A percentile compares a stretch with the other conserved stretches of the same genome.
Evolutionary conservation across 2,888 invertebrate species (phyloP).

Genomic region (Allophyes oxyacanthae): DNA sequence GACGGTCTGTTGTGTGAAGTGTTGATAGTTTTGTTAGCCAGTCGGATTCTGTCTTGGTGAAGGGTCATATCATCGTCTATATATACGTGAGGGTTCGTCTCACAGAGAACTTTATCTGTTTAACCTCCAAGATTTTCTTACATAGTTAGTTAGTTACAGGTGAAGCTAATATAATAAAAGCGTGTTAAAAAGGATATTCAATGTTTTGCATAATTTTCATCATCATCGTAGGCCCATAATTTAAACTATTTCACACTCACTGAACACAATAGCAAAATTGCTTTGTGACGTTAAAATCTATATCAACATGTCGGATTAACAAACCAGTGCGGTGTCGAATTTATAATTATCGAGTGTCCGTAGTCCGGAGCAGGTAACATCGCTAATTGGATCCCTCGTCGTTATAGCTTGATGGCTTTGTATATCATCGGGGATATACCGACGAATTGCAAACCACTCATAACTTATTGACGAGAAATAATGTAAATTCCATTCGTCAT

Average conservation of each 20-base stretch:
- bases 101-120: too few relatives aligned
- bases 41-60: too few relatives aligned
- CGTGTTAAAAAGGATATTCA: too few relatives aligned
- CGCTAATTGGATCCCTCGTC: conserved; percentile 62
- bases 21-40: too few relatives aligned
- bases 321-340: conserved; percentile 46
- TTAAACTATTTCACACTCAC: conserved; percentile 14
- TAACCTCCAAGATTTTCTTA: too few relatives aligned
- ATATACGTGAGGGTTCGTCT: too few relatives aligned
- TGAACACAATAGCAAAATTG: conserved; percentile 28
- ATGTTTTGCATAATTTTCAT: too few relatives aligned
- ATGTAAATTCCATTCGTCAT: conserved; percentile 30
- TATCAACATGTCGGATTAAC: conserved; percentile 46
- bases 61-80: too few relatives aligned
- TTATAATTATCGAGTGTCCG: conserved; percentile 51
- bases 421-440: conserved; percentile 56
- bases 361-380: conserved; percentile 53
- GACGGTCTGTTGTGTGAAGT: too few relatives aligned
- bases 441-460: conserved; percentile 56
- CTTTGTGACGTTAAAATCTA: conserved; percentile 39
- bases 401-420: conserved; percentile 58
- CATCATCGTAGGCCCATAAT: background rate
- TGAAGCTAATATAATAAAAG: too few relatives aligned
- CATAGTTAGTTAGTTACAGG: too few relatives aligned
- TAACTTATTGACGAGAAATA: conserved; percentile 35